Evolutionary conservation across 1,140 invertebrate genomes (phyloP).

Genomic region (Drosophila seguyi): DNA sequence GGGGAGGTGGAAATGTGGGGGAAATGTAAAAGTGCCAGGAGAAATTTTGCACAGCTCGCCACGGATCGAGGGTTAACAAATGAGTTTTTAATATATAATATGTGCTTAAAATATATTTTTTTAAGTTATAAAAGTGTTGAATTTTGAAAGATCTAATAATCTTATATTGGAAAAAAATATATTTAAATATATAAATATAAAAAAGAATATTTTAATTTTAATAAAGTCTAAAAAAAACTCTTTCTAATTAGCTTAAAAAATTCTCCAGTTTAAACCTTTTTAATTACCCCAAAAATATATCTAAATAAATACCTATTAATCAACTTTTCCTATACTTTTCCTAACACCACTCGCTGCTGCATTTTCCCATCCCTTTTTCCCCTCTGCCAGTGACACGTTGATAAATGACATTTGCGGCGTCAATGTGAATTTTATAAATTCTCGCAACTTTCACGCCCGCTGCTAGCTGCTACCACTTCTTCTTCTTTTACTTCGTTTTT

Average conservation of each 20-base stretch:
- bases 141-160: background rate
- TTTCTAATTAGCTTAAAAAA: no score
- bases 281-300: background rate
- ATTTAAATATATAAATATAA: background rate
- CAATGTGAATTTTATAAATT: constrained; percentile 84
- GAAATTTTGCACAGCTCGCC: background rate
- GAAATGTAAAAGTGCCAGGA: background rate
- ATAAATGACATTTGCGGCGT: constrained; percentile 82
- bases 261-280: background rate
- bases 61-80: background rate
- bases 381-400: constrained; percentile 76
- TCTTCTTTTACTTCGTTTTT: no score
- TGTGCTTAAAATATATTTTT: no score
- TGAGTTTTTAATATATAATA: no score
- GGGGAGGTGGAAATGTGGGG: background rate
- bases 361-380: background rate
- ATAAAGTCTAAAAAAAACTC: no score
- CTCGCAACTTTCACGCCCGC: constrained; percentile 78
- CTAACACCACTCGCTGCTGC: constrained; percentile 1
- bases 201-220: no score
- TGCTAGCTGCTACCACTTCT: constrained; percentile 20
- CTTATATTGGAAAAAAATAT: background rate
- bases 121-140: background rate
- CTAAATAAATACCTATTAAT: background rate
- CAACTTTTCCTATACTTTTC: background rate